Base-by-base conservation (phyloP, 2,113 vertebrate species). In the Paracanthobrama guichenoti region DNA sequence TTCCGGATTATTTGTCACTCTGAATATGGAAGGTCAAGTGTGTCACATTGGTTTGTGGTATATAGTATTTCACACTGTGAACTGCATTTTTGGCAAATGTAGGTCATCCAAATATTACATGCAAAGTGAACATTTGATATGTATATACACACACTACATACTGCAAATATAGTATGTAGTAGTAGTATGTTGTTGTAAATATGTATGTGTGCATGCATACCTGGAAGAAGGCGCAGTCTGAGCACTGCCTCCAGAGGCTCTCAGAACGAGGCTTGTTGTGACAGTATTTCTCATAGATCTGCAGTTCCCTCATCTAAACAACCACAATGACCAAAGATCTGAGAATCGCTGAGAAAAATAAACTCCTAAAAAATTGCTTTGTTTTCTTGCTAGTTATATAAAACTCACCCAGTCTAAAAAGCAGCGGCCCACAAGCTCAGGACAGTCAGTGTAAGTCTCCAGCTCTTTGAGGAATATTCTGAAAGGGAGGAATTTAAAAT, bases 201-300 rank as follows among this genome's bases (percentile, higher is more conserved):
- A 62, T n/a, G 20, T 53, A 12, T 57, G 48, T 71, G 50, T 74
- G 14, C 13, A n/a, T 74, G 14, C 14, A n/a, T 88, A 99, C 98
- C 96, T 99, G 97, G 91, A 99, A 99, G 89, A 99, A 99, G 3
- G 93, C 90, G 12, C 96, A 98, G 91, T 98, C 97, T 6, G 97
- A 98, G 89, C 96, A 99, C 87, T 98, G 98, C 28, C 98, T 95
- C 98, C 98, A 99, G 18, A 99, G 93, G 90, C 97, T 98, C 92
- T 99, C 98, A 0, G 98, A 99, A 60, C 98, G 95, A 35, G 98
- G 98, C 89, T 99, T 99, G 91, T 99, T 99, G 93, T 99, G 98
- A 88, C 98, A 99, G 88, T 99, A 99, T 92, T 97, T 97, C 93
- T 99, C 98, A 86, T 99, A 99, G 87, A 99, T 96, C 93, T 98